phyloP scores from a whole-genome alignment of 2,888 invertebrate genomes.

The Ecliptopera silaceata region DNA sequence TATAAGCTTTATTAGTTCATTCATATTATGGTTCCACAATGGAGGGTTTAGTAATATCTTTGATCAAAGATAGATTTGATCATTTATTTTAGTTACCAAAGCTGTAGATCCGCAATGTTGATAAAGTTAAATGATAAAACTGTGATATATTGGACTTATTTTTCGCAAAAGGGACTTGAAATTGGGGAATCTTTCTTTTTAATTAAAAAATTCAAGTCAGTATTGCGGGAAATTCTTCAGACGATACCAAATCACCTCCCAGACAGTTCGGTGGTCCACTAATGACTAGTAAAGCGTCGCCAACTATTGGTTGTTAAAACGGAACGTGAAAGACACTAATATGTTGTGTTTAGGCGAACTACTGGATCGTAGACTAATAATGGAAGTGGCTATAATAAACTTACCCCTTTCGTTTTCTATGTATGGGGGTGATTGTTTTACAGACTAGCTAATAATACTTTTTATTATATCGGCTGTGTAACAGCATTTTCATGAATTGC shows the following conservation, averaged over 20 bases:
- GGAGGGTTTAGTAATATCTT: background rate
- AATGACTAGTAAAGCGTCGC: no score
- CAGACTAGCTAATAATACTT: background rate
- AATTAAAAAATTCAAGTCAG: slow-evolving; percentile 11
- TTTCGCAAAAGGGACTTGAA: slow-evolving; percentile 5
- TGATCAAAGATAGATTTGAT: background rate
- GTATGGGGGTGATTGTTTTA: no score
- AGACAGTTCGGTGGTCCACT: no score
- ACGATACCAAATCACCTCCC: background rate
- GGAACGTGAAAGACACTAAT: no score
- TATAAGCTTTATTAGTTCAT: slow-evolving; percentile 14
- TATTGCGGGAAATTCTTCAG: slow-evolving; percentile 19
- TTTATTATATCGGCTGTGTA: background rate
- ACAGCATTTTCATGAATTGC: slow-evolving; percentile 11
- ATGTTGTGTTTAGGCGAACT: no score
- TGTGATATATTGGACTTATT: slow-evolving; percentile 27
- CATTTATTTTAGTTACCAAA: slow-evolving; percentile 19
- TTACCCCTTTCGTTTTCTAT: no score
- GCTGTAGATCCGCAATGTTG: slow-evolving; percentile 27
- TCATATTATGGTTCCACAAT: background rate
- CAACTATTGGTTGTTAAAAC: no score
- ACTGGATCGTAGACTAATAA: background rate
- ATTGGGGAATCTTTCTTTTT: background rate
- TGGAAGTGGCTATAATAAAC: background rate
- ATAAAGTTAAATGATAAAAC: slow-evolving; percentile 20